Conservation (phyloP, 2,113 vertebrate genomes). For the Prolemur simus region DNA sequence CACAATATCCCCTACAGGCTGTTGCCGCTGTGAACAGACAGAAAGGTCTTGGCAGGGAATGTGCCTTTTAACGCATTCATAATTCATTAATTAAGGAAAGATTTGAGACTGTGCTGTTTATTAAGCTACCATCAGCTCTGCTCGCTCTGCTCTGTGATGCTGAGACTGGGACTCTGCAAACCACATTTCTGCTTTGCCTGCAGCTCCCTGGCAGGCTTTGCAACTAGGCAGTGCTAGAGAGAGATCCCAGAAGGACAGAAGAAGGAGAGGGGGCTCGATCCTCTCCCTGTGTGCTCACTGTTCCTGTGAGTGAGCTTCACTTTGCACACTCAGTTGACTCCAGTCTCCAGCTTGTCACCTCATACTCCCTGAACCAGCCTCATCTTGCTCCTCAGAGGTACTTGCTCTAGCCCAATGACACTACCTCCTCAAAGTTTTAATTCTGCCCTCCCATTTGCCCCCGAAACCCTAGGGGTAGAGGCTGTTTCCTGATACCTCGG, state of each 20-base stretch:
- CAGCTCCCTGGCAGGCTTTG: neutral
- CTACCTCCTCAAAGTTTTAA: neutral
- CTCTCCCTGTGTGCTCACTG: neutral
- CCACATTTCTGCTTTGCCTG: neutral
- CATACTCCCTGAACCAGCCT: neutral
- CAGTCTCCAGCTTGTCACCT: neutral
- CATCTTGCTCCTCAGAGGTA: neutral
- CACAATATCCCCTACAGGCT: conserved; percentile 7
- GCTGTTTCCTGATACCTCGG: neutral
- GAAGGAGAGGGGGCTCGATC: neutral
- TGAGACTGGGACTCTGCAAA: neutral
- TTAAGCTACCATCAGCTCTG: neutral
- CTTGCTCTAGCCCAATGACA: neutral
- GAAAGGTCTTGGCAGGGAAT: neutral
- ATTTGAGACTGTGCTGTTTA: neutral
- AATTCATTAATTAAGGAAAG: neutral
- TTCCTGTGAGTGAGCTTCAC: neutral
- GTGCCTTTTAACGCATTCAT: neutral
- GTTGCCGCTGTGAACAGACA: neutral
- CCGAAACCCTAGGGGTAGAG: neutral
- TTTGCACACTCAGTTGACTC: neutral
- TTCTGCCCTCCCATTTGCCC: neutral
- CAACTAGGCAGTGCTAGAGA: neutral
- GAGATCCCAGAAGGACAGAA: neutral
- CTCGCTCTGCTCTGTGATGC: neutral